Base-by-base conservation (phyloP, 2,797 vertebrate species). In the Urosaurus nigricauda region DNA sequence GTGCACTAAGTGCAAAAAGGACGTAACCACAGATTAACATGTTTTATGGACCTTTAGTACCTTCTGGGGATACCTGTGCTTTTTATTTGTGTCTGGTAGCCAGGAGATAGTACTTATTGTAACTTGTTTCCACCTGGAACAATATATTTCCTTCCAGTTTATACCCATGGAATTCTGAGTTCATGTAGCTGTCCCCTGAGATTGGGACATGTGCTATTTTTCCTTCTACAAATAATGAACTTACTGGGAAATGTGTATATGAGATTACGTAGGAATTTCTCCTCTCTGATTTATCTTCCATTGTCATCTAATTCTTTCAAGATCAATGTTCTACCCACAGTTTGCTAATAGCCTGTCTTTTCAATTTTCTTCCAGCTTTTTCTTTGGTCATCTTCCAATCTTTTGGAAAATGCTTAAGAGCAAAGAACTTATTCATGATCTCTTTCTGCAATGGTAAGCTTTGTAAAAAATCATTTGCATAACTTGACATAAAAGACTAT, bases 371-470 rank as follows among this genome's bases (percentile, higher is more conserved):
- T 85, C 26, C 84, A 97, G 97, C 91, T 97, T 97, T 93, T 90
- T 97, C 1, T 93, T 97, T 84, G 97, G 97, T 86, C 97, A 97
- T 87, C 85, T 96, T 17, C 93, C 95, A 2, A 85, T 93, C 91
- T 56, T 97, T 4, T 95, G 96, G 96, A 95, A 92, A 74, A 93
- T 92, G 88, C 47, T 94, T 2, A 96, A 79, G 87, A 96, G 95
- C 0, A n/a, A 37, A 16, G 90, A 95, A 77, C 43, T 96, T 75
- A 7, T 94, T 0, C 94, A 96, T 0, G 96, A 97, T 75, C 79
- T 97, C 82, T 94, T 97, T 90, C 90, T 97, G 88, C 92, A 96
- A 29, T 97, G 97, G 97, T 97, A 93, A 95, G 97, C 94, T 87
- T 79, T 92, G 35, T 92, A 75, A 56, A 13, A 43, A 68, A 74